Evolutionary conservation across 1,140 invertebrate genomes (phyloP), one percentile per base, ranked within the genome.

Genomic region (Drosophila simulans): DNA sequence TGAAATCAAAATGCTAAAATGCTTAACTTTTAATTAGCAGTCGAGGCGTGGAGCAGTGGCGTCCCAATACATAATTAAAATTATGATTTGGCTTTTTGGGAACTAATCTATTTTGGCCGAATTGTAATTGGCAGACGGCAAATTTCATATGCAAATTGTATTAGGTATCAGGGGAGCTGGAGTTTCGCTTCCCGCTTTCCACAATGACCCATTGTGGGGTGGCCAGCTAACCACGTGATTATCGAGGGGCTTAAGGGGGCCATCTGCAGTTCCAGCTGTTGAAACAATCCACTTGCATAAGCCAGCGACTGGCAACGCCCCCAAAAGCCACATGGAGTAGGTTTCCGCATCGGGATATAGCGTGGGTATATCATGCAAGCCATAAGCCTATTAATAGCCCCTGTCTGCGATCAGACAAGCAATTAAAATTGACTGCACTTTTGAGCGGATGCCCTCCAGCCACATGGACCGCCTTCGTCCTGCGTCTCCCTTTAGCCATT

Each of bases 371-470:
- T 89, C 84, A 88, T 83, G 78, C 70, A 79, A 70, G 59, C 84
- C 80, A 83, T 88, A 88, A 88, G 83, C 83, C 83, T 89, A 88
- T 88, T 88, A 88, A 88, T 88, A 88, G 83, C 79, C 71, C 63
- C 82, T 78, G 83, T 73, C 79, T 79, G 83, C 75, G 79, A 83
- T 88, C 83, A 68, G 80, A 77, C 83, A 88, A 88, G 86, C 83
- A 88, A 88, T 88, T 88, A 89, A 89, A 88, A 88, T 89, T 88
- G 83, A 88, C 83, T 88, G 71, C 83, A 89, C 84, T 88, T 89
- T 88, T 73, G 69, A 84, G 77, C 77, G 80, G 43, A 70, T 70
- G 65, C 51, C 68, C 64, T 65, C 60, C 31, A 65, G 64, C 64
- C 64, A 31, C 60, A 68, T 74, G 59, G 72, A 39, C 15, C 27